Percentiles rank a stretch among this genome's conserved stretches.
Evolutionary conservation across 2,888 invertebrate genomes (phyloP).

Genomic region (Panopea generosa): DNA sequence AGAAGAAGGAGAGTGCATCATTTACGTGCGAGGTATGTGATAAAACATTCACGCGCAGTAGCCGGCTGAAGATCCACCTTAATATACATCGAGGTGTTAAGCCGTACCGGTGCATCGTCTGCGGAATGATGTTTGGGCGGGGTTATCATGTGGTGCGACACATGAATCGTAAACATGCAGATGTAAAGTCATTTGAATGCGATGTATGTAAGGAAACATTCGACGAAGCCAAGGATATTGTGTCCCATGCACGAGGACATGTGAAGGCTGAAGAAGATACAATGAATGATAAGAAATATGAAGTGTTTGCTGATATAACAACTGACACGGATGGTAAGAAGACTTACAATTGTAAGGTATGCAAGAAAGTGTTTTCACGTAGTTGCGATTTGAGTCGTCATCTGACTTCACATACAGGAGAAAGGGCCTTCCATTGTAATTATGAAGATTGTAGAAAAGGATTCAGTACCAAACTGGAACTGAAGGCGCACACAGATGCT

Average conservation of each 20-base stretch:
- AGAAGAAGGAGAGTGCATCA: not conserved
- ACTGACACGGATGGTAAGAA: not conserved
- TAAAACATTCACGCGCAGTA: constrained; percentile 27
- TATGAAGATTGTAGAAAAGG: not conserved
- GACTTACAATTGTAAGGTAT: constrained; percentile 9
- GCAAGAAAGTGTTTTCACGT: not conserved
- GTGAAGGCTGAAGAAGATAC: constrained; percentile 2
- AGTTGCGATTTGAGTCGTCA: no score
- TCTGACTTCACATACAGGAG: no score
- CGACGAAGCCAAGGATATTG: constrained; percentile 29
- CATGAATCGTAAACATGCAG: constrained; percentile 29
- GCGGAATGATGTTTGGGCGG: constrained; percentile 30
- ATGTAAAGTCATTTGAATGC: constrained; percentile 27
- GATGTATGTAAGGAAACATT: constrained; percentile 32
- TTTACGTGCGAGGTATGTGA: constrained; percentile 37
- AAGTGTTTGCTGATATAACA: no score
- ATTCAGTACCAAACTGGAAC: not conserved
- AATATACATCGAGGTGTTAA: constrained; percentile 33
- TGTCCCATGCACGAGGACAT: constrained; percentile 28
- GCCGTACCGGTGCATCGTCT: constrained; percentile 35
- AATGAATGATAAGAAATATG: not conserved
- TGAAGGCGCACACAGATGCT: not conserved
- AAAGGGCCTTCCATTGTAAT: not conserved
- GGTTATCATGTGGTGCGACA: constrained; percentile 48
- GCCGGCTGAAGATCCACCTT: constrained; percentile 15